A percentile compares a stretch with the other conserved stretches of the same genome.
Conservation (phyloP, 2,113 vertebrate species). For the Rhinichthys klamathensis region DNA sequence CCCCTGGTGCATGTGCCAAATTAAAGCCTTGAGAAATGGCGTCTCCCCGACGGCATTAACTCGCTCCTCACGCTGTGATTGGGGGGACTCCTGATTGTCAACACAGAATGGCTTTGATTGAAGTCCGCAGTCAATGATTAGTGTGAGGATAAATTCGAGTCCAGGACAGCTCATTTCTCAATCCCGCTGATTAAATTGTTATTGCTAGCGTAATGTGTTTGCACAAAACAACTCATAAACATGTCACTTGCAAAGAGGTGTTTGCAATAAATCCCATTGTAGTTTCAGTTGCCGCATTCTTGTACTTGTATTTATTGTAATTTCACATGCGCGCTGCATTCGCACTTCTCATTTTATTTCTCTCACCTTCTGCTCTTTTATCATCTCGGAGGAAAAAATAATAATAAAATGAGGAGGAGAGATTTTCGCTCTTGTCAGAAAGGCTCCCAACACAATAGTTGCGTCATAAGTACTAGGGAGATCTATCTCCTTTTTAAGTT, state of each 20-base stretch:
- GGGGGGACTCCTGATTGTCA: conserved; percentile 14
- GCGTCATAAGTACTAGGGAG: conserved; percentile 7
- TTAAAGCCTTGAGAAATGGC: conserved; percentile 35
- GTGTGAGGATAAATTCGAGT: conserved; percentile 23
- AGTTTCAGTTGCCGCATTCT: not conserved
- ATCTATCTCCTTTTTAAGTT: not conserved
- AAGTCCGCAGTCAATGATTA: conserved; percentile 33
- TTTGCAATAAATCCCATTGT: conserved; percentile 24
- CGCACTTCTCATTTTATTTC: not conserved
- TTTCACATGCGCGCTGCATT: not conserved
- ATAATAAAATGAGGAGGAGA: not conserved
- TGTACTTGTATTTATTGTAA: not conserved
- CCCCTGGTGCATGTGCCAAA: conserved; percentile 31
- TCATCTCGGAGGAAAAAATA: not conserved
- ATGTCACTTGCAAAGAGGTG: not conserved
- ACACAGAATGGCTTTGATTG: conserved; percentile 24
- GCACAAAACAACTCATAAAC: conserved; percentile 33
- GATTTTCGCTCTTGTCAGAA: not conserved
- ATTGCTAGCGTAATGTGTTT: conserved; percentile 19
- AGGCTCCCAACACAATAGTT: not conserved
- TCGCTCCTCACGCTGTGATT: conserved; percentile 9
- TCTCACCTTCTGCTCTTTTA: conserved; percentile 17
- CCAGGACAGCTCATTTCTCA: conserved; percentile 20
- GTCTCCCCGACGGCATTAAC: not conserved
- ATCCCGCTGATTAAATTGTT: conserved; percentile 19